Evolutionary conservation across 1,140 invertebrate species (phyloP).

Genomic region (Heliconius hewitsoni): DNA sequence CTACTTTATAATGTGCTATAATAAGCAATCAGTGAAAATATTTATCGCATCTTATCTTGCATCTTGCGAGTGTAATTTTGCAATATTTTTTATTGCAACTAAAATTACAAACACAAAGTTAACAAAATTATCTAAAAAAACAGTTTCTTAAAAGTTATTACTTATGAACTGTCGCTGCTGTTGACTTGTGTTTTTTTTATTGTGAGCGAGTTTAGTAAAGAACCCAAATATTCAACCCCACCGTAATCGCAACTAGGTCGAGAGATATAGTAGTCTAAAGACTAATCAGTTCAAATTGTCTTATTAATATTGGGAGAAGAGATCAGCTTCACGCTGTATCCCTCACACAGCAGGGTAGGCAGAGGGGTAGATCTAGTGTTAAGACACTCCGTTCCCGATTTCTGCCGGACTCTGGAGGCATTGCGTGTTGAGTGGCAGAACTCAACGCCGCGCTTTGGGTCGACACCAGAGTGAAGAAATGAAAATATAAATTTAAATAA

Average conservation of each 20-base stretch:
- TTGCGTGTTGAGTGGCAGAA: too few relatives aligned
- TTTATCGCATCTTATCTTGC: conserved; percentile 27
- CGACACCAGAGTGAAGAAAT: too few relatives aligned
- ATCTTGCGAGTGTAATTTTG: not conserved
- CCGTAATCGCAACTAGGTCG: too few relatives aligned
- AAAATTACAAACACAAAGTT: not conserved
- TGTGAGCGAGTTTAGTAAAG: not conserved
- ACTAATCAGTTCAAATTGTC: not conserved
- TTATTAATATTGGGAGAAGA: not conserved
- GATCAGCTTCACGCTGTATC: too few relatives aligned
- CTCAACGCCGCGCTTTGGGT: too few relatives aligned
- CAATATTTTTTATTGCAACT: not conserved
- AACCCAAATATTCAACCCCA: too few relatives aligned
- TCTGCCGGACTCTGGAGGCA: too few relatives aligned
- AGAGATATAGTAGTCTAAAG: not conserved
- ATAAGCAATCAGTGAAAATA: conserved; percentile 26
- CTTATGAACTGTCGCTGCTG: not conserved
- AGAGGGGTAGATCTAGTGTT: too few relatives aligned
- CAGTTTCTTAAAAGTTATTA: not conserved
- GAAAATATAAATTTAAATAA: too few relatives aligned
- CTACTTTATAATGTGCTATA: conserved; percentile 37
- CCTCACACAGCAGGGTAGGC: too few relatives aligned
- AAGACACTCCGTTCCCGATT: too few relatives aligned
- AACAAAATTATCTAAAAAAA: not conserved
- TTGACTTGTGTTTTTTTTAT: not conserved